Percentiles rank a stretch among this genome's conserved stretches.
Evolutionary conservation across 1,140 invertebrate species (phyloP).

Genomic region (Musca vetustissima): DNA sequence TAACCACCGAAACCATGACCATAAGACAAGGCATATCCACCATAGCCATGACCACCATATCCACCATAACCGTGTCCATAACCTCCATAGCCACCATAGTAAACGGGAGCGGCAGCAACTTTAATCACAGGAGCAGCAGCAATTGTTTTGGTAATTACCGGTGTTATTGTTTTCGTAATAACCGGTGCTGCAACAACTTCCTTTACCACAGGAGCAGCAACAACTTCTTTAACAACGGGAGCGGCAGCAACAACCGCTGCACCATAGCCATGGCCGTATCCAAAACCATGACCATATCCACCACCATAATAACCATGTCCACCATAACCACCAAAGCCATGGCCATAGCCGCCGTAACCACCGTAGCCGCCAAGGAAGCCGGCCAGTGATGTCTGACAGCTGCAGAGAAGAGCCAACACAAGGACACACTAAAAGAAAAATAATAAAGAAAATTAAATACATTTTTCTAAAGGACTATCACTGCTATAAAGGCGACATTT

Average conservation of each 20-base stretch:
- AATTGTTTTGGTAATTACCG: conserved; percentile 38
- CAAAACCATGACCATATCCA: conserved; percentile 32
- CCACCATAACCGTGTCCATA: conserved; percentile 27
- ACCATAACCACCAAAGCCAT: conserved; percentile 28
- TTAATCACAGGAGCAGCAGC: conserved; percentile 25
- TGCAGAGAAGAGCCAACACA: conserved; percentile 32
- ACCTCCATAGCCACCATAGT: conserved; percentile 25
- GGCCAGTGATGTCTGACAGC: conserved; percentile 32
- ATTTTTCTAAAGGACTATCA: too few relatives aligned
- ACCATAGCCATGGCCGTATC: conserved; percentile 32
- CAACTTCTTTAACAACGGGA: conserved; percentile 25
- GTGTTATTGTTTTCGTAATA: conserved; percentile 41
- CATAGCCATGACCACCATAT: conserved; percentile 23
- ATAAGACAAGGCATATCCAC: background rate
- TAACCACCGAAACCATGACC: conserved; percentile 26
- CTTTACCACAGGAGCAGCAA: conserved; percentile 28
- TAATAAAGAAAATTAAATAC: background rate
- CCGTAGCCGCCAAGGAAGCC: conserved; percentile 35
- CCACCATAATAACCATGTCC: conserved; percentile 31
- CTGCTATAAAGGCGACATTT: too few relatives aligned
- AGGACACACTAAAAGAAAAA: conserved; percentile 33
- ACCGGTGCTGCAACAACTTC: conserved; percentile 34
- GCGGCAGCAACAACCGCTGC: conserved; percentile 28
- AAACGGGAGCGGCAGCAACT: background rate
- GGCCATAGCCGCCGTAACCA: conserved; percentile 18